These are phyloP conservation scores for Macquaria australasica DNA, from an alignment of 2,113 vertebrate species.

Conservation along the genomic window DNA sequence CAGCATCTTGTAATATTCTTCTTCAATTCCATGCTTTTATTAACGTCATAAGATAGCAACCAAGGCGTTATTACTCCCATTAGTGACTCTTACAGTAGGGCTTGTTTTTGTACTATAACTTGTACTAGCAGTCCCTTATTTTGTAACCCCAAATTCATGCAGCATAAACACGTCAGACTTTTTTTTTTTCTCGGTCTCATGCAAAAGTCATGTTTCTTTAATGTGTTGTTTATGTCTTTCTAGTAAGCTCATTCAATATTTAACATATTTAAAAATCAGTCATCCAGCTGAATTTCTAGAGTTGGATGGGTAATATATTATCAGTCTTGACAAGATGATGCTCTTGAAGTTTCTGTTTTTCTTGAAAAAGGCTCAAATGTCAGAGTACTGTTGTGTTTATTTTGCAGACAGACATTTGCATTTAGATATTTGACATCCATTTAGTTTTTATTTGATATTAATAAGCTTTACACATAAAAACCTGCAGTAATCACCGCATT, in stretches of 20 bases:
- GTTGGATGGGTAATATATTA: neutral
- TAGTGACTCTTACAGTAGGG: neutral
- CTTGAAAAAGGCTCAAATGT: neutral
- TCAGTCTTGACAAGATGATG: neutral
- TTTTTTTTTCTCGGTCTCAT: constrained; percentile 5
- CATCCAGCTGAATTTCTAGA: neutral
- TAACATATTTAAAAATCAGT: constrained; percentile 16
- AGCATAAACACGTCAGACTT: neutral
- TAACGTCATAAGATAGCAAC: constrained; percentile 23
- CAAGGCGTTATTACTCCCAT: neutral
- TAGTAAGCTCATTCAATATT: constrained; percentile 19
- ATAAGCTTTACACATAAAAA: neutral
- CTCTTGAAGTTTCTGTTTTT: neutral
- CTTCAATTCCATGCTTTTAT: constrained; percentile 34
- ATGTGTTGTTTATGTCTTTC: constrained; percentile 1
- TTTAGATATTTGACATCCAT: neutral
- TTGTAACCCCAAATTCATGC: neutral
- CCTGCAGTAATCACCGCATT: neutral
- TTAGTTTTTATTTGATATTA: neutral
- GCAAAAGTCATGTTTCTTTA: neutral
- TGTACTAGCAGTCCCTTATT: neutral
- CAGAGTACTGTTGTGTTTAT: neutral
- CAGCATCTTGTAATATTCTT: constrained; percentile 41
- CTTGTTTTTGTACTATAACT: neutral
- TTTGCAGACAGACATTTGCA: neutral